These are phyloP conservation scores for Platypus cylindrus DNA, from an alignment of 2,888 invertebrate genomes.

Conservation along the genomic window DNA sequence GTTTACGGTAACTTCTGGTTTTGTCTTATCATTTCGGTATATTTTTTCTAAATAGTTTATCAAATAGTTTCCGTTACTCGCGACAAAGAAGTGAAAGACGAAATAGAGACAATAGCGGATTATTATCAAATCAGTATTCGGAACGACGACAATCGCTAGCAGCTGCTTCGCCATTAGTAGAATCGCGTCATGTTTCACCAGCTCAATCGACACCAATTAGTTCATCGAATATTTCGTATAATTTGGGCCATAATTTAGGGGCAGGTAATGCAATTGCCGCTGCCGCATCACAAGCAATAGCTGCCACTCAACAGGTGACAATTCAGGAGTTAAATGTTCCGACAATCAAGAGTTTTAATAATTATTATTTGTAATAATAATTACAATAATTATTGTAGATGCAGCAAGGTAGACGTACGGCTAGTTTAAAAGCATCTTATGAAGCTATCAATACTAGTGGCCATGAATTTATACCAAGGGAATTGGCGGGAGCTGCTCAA, in stretches of 20 bases:
- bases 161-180: slow-evolving; percentile 2
- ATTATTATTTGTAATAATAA: too few relatives aligned
- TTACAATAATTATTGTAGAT: slow-evolving; percentile 48
- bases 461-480: slow-evolving; percentile 56
- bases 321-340: too few relatives aligned
- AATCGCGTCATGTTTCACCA: slow-evolving; percentile 11
- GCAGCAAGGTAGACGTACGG: slow-evolving; percentile 87
- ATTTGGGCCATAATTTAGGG: slow-evolving; percentile 63
- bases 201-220: slow-evolving; percentile 22
- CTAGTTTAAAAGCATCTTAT: slow-evolving; percentile 88
- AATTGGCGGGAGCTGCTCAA: slow-evolving; percentile 59
- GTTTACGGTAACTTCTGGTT: not conserved
- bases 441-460: slow-evolving; percentile 68
- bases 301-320: slow-evolving; percentile 76
- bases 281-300: slow-evolving; percentile 91
- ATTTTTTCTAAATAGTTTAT: slow-evolving; percentile 17
- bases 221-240: slow-evolving; percentile 46
- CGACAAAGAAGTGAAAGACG: slow-evolving; percentile 57
- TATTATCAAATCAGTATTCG: slow-evolving; percentile 32
- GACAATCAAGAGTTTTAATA: too few relatives aligned
- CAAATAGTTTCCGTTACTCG: slow-evolving; percentile 20
- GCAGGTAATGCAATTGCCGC: slow-evolving; percentile 84
- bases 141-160: slow-evolving; percentile 38
- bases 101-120: slow-evolving; percentile 56
- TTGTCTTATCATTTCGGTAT: slow-evolving; percentile 10